Evolutionary conservation across 2,113 vertebrate genomes (phyloP), one percentile per base, ranked within the genome.

Genomic region (Machaerirhynchus nigripectus): DNA sequence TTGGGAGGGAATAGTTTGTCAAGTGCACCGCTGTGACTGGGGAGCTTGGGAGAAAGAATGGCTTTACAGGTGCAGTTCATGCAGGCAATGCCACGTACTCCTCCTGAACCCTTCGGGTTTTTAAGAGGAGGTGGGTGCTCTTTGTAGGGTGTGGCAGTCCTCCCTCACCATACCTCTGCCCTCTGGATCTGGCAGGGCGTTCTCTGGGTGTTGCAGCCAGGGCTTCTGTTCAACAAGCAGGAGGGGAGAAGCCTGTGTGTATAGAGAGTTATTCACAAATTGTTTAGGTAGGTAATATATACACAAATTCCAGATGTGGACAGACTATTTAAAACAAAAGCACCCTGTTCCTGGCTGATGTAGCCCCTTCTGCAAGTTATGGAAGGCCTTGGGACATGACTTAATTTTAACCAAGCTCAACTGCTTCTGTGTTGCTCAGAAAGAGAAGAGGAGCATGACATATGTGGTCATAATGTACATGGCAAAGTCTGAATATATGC

Each of bases 31-130:
- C 39, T 80, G n/a, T 28, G 28, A 1, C n/a, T 9, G 24, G 33
- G 61, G 12, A 67, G 10, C 40, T 31, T 24, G 39, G 49, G 15
- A 53, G 47, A 46, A 86, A 50, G 67, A 47, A 19, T 2, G 6
- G 40, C 5, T 67, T 70, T 46, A 10, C 21, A 21, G 31, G 17
- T 85, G 50, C 42, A 37, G 61, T 39, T 44, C 30, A 6, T 23
- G 27, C 46, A 44, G 42, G 27, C 15, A 0, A 9, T 52, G 35
- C 19, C 64, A 18, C 0, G 0, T 15, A 4, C 14, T 81, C 21
- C 37, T 63, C 21, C 67, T 22, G 50, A 65, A 10, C 30, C 6
- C n/a, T 20, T 9, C 7, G 4, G 9, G 52, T 12, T 52, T 78
- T 59, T n/a, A 9, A 13, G 44, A 40, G 56, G 39, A 52, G 57